Evolutionary conservation across 2,888 invertebrate genomes (phyloP), one percentile per base, ranked within the genome.

Genomic region (Morpho helenor): DNA sequence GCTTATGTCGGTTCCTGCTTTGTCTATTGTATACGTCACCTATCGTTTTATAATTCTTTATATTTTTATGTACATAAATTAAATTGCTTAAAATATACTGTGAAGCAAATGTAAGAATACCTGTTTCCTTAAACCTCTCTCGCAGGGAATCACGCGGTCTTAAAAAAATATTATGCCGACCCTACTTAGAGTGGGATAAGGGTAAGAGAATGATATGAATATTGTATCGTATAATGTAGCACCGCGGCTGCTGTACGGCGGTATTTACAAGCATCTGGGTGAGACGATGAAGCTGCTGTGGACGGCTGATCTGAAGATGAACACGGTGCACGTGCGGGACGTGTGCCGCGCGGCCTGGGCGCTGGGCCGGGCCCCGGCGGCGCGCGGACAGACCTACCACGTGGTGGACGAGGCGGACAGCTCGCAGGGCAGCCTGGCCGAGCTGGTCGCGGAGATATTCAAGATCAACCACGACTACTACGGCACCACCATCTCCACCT

Each of bases 261-360:
- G 95, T 45, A 94, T 98, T 65, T 98, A 98, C 85, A 96, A 96
- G 76, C 94, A 96, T 75, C 90, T 97, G 41, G 94, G 94, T 44
- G 97, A 98, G 84, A 96, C 96, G 65, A 97, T 98, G 97, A 97
- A 97, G 82, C 91, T 98, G 43, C 89, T 98, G 23, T 98, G 98
- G 97, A 96, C 95, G 46, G 94, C 94, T 8, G 94, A 96, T 61
- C 91, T 98, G 66, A 94, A 94, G 75, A 93, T 97, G 88, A 96
- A 97, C 84, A 98, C 98, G 0, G 94, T 98, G 31, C 97, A 98
- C 79, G 96, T 97, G 0, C 80, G 87, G 22, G 98, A 98, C 84
- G 92, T 97, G n/a, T 96, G 94, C 75, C 91, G 94, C 56, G 97
- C 97, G 0, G 92, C 96, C 62, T 96, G 96, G 95, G 92, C 94